A percentile compares a stretch with the other conserved stretches of the same genome.
Conservation (phyloP, 1,140 invertebrate species). For the Lordiphosa collinella region DNA sequence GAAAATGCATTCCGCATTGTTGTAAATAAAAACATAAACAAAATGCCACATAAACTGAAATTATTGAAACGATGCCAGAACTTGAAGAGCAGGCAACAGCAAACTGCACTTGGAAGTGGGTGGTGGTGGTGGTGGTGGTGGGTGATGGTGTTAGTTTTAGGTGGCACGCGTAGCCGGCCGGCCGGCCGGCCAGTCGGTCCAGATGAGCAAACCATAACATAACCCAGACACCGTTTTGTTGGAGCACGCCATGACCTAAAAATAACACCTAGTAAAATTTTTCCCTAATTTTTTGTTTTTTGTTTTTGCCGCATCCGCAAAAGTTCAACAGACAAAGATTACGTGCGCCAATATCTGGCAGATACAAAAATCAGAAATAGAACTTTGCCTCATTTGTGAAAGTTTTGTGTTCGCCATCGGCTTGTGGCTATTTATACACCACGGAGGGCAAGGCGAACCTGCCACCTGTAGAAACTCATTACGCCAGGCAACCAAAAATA, state of each 20-base stretch:
- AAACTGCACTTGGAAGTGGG: conserved; percentile 15
- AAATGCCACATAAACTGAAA: conserved; percentile 43
- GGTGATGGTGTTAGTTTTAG: background rate
- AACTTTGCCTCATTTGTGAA: conserved; percentile 73
- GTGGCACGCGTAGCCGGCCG: conserved; percentile 1
- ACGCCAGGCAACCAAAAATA: conserved; percentile 58
- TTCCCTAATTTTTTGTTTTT: conserved; percentile 27
- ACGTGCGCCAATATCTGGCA: conserved; percentile 50
- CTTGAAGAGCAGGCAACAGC: conserved; percentile 1
- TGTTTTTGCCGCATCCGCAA: conserved; percentile 49
- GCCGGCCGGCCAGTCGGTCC: background rate
- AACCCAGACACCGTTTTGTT: conserved; percentile 29
- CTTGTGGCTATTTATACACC: conserved; percentile 59
- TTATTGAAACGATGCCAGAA: conserved; percentile 30
- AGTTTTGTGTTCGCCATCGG: conserved; percentile 41
- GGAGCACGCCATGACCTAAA: conserved; percentile 65
- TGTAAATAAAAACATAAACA: conserved; percentile 61
- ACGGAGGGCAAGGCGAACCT: background rate
- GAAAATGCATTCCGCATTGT: conserved; percentile 54
- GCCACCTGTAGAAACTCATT: conserved; percentile 73
- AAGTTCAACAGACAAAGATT: conserved; percentile 63
- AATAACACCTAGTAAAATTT: conserved; percentile 51
- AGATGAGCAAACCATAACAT: conserved; percentile 19
- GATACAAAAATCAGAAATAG: conserved; percentile 50
- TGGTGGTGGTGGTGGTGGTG: background rate